A percentile compares a stretch with the other conserved stretches of the same genome.
These are phyloP conservation scores for Polyodon spathula DNA, from an alignment of 2,113 vertebrate species.

Conservation along the genomic window DNA sequence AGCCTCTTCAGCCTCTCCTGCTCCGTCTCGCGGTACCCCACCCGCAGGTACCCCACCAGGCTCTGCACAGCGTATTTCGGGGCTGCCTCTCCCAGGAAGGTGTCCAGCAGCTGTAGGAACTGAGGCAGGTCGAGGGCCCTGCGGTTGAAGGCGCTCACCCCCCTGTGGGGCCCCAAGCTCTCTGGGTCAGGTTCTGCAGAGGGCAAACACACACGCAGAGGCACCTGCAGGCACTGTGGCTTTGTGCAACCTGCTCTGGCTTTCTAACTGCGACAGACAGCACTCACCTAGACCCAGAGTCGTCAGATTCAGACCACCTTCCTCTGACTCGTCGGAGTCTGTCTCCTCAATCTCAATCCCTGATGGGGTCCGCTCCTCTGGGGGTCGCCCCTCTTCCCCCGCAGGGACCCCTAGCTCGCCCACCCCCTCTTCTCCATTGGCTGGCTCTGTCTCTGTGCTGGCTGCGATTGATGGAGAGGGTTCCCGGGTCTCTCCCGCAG, in stretches of 20 bases:
- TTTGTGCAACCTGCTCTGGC: too few species aligned
- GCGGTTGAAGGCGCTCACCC: slow-evolving; percentile 37
- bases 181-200: neutral
- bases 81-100: slow-evolving; percentile 44
- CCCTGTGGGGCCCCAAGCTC: slow-evolving; percentile 13
- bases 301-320: neutral
- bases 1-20: slow-evolving; percentile 43
- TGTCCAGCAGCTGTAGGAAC: slow-evolving; percentile 62
- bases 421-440: too few species aligned
- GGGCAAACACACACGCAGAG: too few species aligned
- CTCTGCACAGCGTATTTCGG: slow-evolving; percentile 34
- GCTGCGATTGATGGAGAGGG: neutral
- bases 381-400: too few species aligned
- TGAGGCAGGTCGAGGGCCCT: slow-evolving; percentile 41
- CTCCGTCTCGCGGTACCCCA: slow-evolving; percentile 49
- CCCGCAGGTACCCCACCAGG: slow-evolving; percentile 44
- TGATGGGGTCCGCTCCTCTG: neutral
- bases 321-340: neutral
- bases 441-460: too few species aligned
- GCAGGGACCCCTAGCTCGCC: neutral
- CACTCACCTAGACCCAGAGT: neutral
- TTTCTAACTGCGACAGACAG: too few species aligned
- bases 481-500: neutral
- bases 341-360: neutral
- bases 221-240: too few species aligned